Evolutionary conservation across 1,140 invertebrate species (phyloP).

Genomic region (Acyrthosiphon pisum): DNA sequence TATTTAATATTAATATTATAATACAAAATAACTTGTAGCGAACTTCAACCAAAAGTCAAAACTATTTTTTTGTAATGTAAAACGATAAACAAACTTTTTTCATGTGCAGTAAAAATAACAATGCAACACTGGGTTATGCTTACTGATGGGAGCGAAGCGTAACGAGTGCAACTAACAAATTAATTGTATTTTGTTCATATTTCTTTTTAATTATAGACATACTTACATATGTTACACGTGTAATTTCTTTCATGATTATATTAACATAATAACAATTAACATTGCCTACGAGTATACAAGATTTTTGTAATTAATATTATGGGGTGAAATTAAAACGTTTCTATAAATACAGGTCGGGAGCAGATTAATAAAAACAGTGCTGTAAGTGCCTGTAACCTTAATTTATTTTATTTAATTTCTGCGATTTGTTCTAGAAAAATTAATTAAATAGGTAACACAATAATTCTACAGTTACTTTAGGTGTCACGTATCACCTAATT

Average conservation of each 20-base stretch:
- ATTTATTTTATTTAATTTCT: background rate
- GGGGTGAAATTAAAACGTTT: background rate
- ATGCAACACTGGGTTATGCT: background rate
- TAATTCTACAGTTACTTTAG: background rate
- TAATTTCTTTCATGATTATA: background rate
- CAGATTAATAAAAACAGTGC: background rate
- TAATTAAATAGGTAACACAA: background rate
- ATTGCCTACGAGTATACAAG: background rate
- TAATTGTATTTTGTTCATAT: background rate
- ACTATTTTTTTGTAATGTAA: background rate
- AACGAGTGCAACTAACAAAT: background rate
- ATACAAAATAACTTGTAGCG: too few relatives aligned
- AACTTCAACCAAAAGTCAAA: background rate
- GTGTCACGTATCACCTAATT: background rate
- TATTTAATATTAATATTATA: background rate
- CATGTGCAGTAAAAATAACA: background rate
- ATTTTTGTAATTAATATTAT: background rate
- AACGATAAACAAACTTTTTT: background rate
- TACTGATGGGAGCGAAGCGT: background rate
- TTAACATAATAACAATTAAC: background rate
- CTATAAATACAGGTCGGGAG: background rate
- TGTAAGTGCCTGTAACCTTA: too few relatives aligned
- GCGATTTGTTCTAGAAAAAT: background rate
- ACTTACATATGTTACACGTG: background rate
- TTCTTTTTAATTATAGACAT: background rate